Evolutionary conservation across 2,888 invertebrate genomes (phyloP).

Genomic region (Leucania comma): DNA sequence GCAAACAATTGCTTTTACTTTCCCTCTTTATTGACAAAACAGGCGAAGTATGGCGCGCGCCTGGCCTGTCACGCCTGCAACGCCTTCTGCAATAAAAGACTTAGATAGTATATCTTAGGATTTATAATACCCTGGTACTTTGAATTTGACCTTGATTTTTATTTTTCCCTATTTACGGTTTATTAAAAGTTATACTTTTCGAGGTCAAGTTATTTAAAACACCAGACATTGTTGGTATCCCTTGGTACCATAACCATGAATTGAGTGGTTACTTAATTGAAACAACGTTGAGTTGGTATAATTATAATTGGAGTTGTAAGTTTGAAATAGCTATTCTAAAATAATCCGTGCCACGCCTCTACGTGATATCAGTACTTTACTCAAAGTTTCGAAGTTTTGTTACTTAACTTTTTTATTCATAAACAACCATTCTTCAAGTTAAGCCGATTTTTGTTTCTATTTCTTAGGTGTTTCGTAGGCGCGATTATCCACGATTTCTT

Average conservation of each 20-base stretch:
- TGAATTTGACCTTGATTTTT: conserved; percentile 52
- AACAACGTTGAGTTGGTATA: not conserved
- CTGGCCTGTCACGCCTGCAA: conserved; percentile 38
- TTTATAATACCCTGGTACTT: conserved; percentile 43
- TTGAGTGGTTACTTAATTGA: conserved; percentile 8
- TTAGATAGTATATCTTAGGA: conserved; percentile 48
- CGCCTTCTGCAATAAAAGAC: conserved; percentile 54
- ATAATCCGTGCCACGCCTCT: not conserved
- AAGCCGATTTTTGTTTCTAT: not conserved
- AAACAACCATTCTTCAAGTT: not conserved
- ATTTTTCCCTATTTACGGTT: conserved; percentile 38
- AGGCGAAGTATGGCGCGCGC: conserved; percentile 41
- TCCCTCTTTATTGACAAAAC: conserved; percentile 49
- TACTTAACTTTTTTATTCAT: not conserved
- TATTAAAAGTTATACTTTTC: conserved; percentile 36
- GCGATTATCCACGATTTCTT: not conserved
- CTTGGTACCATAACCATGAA: conserved; percentile 32
- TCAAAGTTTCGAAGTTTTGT: not conserved
- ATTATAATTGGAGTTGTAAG: not conserved
- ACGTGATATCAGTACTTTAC: not conserved
- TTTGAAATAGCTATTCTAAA: conserved; percentile 10
- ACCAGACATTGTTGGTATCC: conserved; percentile 20
- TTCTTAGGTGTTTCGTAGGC: not conserved
- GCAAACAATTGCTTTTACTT: conserved; percentile 49
- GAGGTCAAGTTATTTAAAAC: conserved; percentile 31